A percentile compares a stretch with the other conserved stretches of the same genome.
These are phyloP conservation scores for Phymatocera aterrima DNA, from an alignment of 2,888 invertebrate genomes.

Conservation along the genomic window DNA sequence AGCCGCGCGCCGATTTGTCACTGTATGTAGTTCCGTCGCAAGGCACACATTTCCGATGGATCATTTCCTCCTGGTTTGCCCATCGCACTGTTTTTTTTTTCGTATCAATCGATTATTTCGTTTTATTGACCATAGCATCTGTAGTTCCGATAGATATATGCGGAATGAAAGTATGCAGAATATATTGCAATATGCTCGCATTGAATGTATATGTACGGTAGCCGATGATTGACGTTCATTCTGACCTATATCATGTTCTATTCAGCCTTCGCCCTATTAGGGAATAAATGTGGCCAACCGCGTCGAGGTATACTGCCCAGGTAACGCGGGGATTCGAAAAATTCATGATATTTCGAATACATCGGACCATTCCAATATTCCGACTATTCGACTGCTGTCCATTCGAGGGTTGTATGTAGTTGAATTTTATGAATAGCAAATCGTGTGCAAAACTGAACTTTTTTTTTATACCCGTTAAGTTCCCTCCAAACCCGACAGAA, in stretches of 20 bases:
- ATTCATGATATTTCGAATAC: background rate
- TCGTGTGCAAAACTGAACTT: background rate
- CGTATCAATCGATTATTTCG: background rate
- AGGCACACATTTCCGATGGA: background rate
- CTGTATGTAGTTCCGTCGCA: no score
- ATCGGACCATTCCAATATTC: background rate
- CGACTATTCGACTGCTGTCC: background rate
- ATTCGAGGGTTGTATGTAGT: background rate
- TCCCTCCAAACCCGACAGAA: background rate
- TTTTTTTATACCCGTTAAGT: background rate
- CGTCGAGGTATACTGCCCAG: background rate
- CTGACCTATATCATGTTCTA: conserved; percentile 6
- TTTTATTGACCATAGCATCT: no score
- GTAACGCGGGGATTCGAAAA: background rate
- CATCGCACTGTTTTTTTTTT: no score
- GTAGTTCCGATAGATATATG: no score
- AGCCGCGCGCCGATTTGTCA: background rate
- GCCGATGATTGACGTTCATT: background rate
- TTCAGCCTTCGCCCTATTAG: background rate
- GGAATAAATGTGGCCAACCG: background rate
- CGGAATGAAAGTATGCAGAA: background rate
- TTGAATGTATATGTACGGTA: no score
- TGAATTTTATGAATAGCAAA: background rate
- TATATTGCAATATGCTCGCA: no score
- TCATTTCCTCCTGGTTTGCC: no score